phyloP scores from a whole-genome alignment of 2,113 vertebrate genomes.

The Pygathrix nemaeus region DNA sequence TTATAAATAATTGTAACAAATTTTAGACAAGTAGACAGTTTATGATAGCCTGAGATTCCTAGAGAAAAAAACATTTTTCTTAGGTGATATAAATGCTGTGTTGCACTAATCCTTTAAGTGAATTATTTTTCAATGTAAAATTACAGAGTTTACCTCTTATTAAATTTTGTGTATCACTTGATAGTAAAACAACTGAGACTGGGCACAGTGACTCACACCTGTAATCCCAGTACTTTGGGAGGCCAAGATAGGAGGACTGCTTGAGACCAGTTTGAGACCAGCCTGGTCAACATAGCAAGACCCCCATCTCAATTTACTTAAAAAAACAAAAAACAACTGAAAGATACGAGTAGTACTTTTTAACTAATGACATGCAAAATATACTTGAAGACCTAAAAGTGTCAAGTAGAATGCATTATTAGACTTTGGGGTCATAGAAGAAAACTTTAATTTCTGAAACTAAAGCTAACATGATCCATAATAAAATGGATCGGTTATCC shows the following conservation, averaged over 20 bases:
- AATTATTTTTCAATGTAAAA: conserved; percentile 30
- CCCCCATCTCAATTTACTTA: too few species aligned
- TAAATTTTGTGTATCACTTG: not conserved
- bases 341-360: not conserved
- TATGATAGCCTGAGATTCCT: not conserved
- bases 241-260: too few species aligned
- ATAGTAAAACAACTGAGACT: not conserved
- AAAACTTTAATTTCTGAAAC: conserved; percentile 9
- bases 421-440: not conserved
- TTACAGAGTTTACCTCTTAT: not conserved
- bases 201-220: too few species aligned
- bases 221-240: too few species aligned
- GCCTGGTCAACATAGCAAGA: too few species aligned
- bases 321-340: too few species aligned
- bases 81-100: not conserved
- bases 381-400: not conserved
- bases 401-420: not conserved
- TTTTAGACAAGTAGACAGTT: conserved; percentile 8
- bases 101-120: not conserved
- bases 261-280: too few species aligned
- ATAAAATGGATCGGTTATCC: not conserved
- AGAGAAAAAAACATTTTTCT: not conserved
- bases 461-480: not conserved
- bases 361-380: not conserved
- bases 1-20: conserved; percentile 18